phyloP scores from a whole-genome alignment of 2,797 vertebrate genomes.

The Pipistrellus nathusii region DNA sequence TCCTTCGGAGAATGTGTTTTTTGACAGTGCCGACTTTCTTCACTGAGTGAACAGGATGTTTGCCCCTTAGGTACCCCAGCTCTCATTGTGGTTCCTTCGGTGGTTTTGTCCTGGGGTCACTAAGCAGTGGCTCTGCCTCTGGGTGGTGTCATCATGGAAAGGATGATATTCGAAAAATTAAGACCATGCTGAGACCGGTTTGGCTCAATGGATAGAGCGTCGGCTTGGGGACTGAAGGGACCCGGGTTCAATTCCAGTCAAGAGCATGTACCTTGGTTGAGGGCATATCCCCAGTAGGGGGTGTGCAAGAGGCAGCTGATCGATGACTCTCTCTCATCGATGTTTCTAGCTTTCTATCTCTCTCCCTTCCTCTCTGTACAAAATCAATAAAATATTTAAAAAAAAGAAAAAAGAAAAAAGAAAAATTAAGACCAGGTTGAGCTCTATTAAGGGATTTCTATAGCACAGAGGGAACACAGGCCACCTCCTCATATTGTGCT shows the following conservation, averaged over 20 bases:
- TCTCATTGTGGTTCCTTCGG: background rate
- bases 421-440: background rate
- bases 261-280: too few species aligned
- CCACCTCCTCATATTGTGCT: background rate
- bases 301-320: too few species aligned
- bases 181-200: background rate
- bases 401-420: too few species aligned
- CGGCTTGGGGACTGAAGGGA: too few species aligned
- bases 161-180: background rate
- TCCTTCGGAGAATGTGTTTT: background rate
- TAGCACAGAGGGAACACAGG: slow-evolving; percentile 15
- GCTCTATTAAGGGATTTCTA: background rate
- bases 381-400: too few species aligned
- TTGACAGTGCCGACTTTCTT: background rate
- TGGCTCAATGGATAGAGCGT: too few species aligned
- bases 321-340: too few species aligned
- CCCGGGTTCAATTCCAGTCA: too few species aligned
- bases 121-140: background rate
- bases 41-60: background rate
- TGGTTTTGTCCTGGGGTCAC: background rate
- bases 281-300: too few species aligned
- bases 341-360: too few species aligned
- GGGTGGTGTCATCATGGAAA: background rate
- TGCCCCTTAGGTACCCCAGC: background rate
- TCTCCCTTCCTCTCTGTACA: too few species aligned